These are phyloP conservation scores for Mantis religiosa DNA, from an alignment of 2,888 invertebrate species.

Conservation along the genomic window DNA sequence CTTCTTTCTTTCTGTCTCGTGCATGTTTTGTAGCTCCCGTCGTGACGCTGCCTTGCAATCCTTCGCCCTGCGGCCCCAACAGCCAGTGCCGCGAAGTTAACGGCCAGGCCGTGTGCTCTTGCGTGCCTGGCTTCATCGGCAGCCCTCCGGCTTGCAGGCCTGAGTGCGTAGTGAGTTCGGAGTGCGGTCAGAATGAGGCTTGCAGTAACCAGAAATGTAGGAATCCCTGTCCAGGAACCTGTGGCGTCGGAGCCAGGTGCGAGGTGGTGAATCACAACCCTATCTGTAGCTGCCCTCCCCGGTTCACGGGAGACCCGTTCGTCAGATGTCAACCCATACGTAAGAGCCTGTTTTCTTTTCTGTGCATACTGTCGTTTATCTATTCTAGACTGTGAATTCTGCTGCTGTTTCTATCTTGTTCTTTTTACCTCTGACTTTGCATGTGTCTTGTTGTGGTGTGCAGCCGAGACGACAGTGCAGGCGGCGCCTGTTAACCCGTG, in stretches of 20 bases:
- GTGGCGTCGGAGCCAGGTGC: constrained; percentile 64
- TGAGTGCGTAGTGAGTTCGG: constrained; percentile 51
- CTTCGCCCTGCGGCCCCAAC: constrained; percentile 52
- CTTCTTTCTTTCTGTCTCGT: constrained; percentile 36
- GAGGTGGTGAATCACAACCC: constrained; percentile 72
- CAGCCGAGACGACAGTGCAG: constrained; percentile 22
- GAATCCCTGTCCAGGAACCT: constrained; percentile 53
- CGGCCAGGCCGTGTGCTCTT: constrained; percentile 49
- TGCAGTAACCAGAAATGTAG: constrained; percentile 53
- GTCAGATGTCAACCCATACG: constrained; percentile 56
- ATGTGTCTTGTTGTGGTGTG: constrained; percentile 42
- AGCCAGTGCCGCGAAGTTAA: constrained; percentile 49
- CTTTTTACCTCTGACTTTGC: not conserved
- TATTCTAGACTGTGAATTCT: not conserved
- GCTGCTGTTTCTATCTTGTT: not conserved
- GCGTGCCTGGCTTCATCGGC: constrained; percentile 48
- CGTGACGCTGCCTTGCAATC: constrained; percentile 58
- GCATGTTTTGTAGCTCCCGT: constrained; percentile 46
- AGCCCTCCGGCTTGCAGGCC: constrained; percentile 51
- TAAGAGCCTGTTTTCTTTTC: constrained; percentile 37
- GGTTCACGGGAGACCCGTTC: constrained; percentile 73
- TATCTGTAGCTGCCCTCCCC: constrained; percentile 65
- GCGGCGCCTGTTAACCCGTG: constrained; percentile 36
- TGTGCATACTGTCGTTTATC: not conserved
- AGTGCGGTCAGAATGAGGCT: constrained; percentile 50